Base-by-base conservation (phyloP, 2,888 invertebrate genomes). In the Lycia hirtaria region DNA sequence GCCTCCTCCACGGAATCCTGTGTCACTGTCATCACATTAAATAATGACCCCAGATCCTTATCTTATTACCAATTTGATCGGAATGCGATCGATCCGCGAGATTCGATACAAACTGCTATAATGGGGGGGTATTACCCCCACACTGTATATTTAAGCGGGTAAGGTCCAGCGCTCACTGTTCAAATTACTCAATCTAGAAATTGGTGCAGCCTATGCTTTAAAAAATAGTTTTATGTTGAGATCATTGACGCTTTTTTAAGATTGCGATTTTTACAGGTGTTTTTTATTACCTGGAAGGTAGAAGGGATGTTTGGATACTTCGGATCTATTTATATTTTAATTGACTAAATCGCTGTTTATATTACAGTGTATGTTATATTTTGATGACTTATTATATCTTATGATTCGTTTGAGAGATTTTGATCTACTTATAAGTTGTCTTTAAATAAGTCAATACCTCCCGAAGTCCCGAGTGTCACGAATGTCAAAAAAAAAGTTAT, bases 41-140 rank as follows among this genome's bases (percentile, higher is more conserved):
- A 74, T 83, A 83, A 83, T 81, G 79, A 81, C 77, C 75, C 64
- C 61, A 76, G 88, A 89, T 88, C 76, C 72, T 87, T 86, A 87
- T 88, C 88, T 82, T 77, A 83, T 88, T 81, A 89, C 83, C 85
- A 88, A 89, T 89, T 89, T 88, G 80, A 85, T 85, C 78, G 89
- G 89, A 88, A 89, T 88, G 87, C 78, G 80, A 83, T 78, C 80
- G 74, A 62, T 59, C 69, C 66, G 67, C 73, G 71, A 76, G 59
- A 58, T 55, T 80, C 83, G 79, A 85, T 85, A 81, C 81, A 81
- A 80, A 81, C 78, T 49, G 71, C 72, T 65, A 72, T 85, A 87
- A 86, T 85, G 85, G 78, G 78, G 60, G 73, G 74, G 78, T 85
- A 86, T 87, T 87, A 87, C 80, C 80, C 69, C 62, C 69, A 65